Evolutionary conservation across 2,797 vertebrate genomes (phyloP), one percentile per base, ranked within the genome.

Genomic region (Cheracebus regulus): DNA sequence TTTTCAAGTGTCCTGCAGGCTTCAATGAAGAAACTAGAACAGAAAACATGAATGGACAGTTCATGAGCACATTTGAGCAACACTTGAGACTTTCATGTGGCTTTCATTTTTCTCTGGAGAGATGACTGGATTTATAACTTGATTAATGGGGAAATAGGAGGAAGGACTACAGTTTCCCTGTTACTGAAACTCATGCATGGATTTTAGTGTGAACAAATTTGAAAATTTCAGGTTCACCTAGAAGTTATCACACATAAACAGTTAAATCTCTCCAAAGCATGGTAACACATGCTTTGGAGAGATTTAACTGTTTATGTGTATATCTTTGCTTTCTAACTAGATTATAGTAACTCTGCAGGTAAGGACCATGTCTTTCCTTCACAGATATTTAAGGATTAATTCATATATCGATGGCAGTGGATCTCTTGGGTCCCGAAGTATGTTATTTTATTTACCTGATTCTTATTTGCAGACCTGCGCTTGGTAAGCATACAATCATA

Each of bases 371-470:
- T 46, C 33, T 93, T 82, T 86, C 33, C 39, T 81, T 90, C 76
- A 85, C 4, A 79, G 89, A 87, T 57, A 73, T 39, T 87, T 92
- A 61, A 91, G 39, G 44, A 58, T 75, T 96, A 80, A 61, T 48
- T 90, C n/a, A 73, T 36, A 88, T 20, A 61, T 30, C 57, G 48
- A 76, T 85, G 52, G 50, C 7, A 75, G 4, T 19, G 44, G 36
- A 26, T 89, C 33, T 94, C 26, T 33, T 75, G 58, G n/a, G 5
- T 90, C n/a, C 48, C 19, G 2, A 88, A 88, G 22, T 17, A 64
- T 22, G 26, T 36, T 85, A 93, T 96, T 92, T 93, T 92, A 92
- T 90, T 97, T 97, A 73, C 7, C 14, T 11, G 30, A 85, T 67
- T 92, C 50, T 94, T 73, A 82, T 57, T 46, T 79, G 36, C 30